Conservation (phyloP, 2,888 invertebrate genomes). For the Chymomyza procnemis region DNA sequence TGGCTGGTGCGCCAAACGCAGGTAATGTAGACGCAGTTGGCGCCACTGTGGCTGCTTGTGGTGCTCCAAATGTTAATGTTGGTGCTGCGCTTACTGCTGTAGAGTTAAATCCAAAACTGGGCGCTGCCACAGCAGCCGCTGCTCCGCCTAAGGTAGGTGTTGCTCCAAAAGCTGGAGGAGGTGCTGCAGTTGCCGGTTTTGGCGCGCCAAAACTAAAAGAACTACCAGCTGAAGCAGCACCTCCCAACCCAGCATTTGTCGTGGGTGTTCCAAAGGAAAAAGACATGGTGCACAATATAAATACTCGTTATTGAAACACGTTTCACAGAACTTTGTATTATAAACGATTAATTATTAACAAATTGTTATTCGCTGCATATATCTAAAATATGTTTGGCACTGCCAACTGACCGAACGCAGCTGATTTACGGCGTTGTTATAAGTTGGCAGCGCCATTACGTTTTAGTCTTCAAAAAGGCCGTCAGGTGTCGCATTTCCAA, state of each 20-base stretch:
- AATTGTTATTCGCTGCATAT: neutral
- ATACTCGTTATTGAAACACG: neutral
- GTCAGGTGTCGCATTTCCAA: conserved; percentile 13
- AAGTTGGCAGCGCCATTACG: neutral
- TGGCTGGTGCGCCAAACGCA: conserved; percentile 25
- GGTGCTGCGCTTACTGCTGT: conserved; percentile 30
- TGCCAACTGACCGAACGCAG: neutral
- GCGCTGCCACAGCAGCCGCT: conserved; percentile 13
- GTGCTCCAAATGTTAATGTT: conserved; percentile 55
- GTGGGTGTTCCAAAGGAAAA: conserved; percentile 51
- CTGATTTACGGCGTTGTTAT: neutral
- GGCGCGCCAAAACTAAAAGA: conserved; percentile 60
- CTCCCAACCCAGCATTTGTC: conserved; percentile 37
- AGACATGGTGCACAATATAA: conserved; percentile 37
- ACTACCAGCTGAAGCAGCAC: conserved; percentile 28
- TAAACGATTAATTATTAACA: neutral
- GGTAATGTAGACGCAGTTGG: conserved; percentile 12
- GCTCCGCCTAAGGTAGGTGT: conserved; percentile 35
- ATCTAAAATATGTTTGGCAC: neutral
- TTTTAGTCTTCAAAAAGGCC: neutral
- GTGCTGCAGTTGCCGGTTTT: conserved; percentile 39
- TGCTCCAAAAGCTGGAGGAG: conserved; percentile 33
- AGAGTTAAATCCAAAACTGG: neutral
- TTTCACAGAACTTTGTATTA: neutral
- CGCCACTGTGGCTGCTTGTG: conserved; percentile 33